Conservation (phyloP, 2,888 invertebrate species). For the Rhagium mordax region DNA sequence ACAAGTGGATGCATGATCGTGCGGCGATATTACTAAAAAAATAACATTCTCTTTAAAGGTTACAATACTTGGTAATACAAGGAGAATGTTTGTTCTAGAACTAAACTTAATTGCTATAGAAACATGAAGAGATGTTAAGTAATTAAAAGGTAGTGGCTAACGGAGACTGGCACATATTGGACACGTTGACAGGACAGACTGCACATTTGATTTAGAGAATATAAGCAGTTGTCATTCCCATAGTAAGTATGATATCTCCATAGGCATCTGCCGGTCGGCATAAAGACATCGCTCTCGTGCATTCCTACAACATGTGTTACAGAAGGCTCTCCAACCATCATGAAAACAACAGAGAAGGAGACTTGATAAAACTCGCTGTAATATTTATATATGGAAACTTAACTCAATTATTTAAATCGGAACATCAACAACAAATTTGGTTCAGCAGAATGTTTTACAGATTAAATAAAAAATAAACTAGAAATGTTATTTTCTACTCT, state of each 20-base stretch:
- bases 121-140: constrained; percentile 37
- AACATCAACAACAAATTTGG: neutral
- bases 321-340: constrained; percentile 38
- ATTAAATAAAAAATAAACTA: neutral
- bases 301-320: constrained; percentile 65
- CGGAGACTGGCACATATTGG: constrained; percentile 45
- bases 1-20: constrained; percentile 56
- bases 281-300: constrained; percentile 59
- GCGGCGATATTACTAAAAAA: constrained; percentile 57
- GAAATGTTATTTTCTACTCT: neutral
- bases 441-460: neutral
- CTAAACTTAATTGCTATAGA: constrained; percentile 27
- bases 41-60: constrained; percentile 64
- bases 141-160: constrained; percentile 34
- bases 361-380: constrained; percentile 26
- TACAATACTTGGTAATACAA: constrained; percentile 57
- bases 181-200: constrained; percentile 48
- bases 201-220: constrained; percentile 65
- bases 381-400: constrained; percentile 1
- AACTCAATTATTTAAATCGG: neutral
- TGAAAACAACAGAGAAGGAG: constrained; percentile 33
- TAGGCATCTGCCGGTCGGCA: constrained; percentile 64
- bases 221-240: constrained; percentile 65
- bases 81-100: constrained; percentile 52
- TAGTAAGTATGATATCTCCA: constrained; percentile 68